Evolutionary conservation across 2,113 vertebrate species (phyloP).

Genomic region (Nyctereutes procyonoides): DNA sequence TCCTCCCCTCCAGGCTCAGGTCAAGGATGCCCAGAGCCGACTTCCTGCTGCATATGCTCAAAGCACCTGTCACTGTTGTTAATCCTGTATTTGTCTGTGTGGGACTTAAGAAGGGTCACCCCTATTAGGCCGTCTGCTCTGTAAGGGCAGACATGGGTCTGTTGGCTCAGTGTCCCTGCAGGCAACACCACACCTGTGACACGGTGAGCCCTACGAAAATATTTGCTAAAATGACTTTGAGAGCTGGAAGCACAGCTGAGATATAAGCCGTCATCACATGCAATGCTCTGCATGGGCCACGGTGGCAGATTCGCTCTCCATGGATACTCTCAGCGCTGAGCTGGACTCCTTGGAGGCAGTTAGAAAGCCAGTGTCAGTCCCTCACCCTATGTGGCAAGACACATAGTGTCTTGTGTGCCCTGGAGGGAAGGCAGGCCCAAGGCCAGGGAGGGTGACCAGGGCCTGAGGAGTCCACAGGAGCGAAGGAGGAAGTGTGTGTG

Average conservation of each 20-base stretch:
- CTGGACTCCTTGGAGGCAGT: background rate
- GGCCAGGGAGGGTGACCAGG: background rate
- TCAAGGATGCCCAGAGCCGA: background rate
- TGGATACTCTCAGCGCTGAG: background rate
- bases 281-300: accelerated
- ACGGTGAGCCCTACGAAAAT: no score
- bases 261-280: background rate
- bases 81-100: background rate
- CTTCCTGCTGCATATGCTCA: background rate
- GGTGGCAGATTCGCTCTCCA: background rate
- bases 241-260: background rate
- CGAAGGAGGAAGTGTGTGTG: background rate
- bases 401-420: no score
- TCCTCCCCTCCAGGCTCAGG: background rate
- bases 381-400: background rate
- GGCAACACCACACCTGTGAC: background rate
- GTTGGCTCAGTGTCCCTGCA: background rate
- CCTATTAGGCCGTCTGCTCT: background rate
- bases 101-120: background rate
- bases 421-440: background rate
- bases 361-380: background rate
- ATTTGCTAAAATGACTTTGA: background rate
- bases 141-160: background rate
- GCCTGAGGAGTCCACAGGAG: background rate
- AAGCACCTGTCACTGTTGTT: background rate